Evolutionary conservation across 30 jellyfish, hydroid and myxozoan species (phyloP).

Genomic region (Hydractinia symbiolongicarpus): DNA sequence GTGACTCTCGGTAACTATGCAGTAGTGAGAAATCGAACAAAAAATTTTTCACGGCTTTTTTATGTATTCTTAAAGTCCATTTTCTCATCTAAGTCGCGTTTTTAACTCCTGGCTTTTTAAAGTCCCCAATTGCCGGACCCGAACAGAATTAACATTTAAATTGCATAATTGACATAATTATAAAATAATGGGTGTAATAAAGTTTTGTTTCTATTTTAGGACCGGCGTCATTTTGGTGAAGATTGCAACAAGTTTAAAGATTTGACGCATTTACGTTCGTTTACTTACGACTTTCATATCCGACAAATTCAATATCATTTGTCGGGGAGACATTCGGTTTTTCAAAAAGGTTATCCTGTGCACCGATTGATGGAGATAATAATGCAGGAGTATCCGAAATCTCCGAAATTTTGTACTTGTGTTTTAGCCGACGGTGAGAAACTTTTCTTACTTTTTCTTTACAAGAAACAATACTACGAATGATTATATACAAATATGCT

Average conservation of each 20-base stretch:
- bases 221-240: constrained; percentile 31
- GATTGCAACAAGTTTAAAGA: constrained; percentile 75
- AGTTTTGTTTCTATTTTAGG: constrained; percentile 20
- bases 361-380: constrained; percentile 55
- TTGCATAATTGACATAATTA: too few relatives aligned
- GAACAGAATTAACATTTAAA: too few relatives aligned
- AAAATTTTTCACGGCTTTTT: neutral
- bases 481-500: too few relatives aligned
- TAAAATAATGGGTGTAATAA: too few relatives aligned
- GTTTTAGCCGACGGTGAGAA: constrained; percentile 68
- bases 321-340: constrained; percentile 78
- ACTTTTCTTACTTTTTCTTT: too few relatives aligned
- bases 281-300: constrained; percentile 81
- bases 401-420: constrained; percentile 83
- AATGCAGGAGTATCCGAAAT: constrained; percentile 63
- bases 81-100: too few relatives aligned
- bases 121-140: neutral
- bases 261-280: constrained; percentile 67
- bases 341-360: constrained; percentile 75
- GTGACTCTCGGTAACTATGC: too few relatives aligned
- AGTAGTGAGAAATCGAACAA: neutral
- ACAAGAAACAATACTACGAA: too few relatives aligned
- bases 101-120: neutral
- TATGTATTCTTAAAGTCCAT: neutral
- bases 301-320: constrained; percentile 81